phyloP scores from a whole-genome alignment of 2,113 vertebrate species.

The Phaethornis superciliosus region DNA sequence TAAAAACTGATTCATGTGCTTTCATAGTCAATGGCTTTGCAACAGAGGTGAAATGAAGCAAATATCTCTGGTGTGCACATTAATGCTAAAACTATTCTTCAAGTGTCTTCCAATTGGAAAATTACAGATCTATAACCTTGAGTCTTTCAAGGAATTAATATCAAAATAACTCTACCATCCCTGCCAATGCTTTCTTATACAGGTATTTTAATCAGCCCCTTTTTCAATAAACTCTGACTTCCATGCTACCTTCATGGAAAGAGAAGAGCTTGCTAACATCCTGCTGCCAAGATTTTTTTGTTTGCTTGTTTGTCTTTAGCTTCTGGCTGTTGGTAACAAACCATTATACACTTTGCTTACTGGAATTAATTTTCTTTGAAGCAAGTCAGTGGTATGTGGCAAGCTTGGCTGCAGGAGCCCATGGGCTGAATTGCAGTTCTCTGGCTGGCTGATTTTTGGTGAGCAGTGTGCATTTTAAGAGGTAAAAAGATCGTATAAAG shows the following conservation, averaged over 20 bases:
- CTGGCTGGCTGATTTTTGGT: not conserved
- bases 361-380: not conserved
- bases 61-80: not conserved
- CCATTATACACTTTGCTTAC: not conserved
- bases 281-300: not conserved
- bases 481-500: not conserved
- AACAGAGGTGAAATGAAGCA: not conserved
- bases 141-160: not conserved
- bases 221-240: not conserved
- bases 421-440: not conserved
- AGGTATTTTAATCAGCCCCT: not conserved
- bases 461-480: not conserved
- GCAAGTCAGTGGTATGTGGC: rapidly evolving
- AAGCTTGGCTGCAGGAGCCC: not conserved
- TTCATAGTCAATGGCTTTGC: not conserved
- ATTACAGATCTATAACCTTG: not conserved
- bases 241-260: not conserved
- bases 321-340: not conserved
- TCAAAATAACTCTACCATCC: not conserved
- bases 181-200: not conserved
- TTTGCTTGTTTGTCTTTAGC: not conserved
- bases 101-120: not conserved
- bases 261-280: not conserved
- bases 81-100: not conserved
- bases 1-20: not conserved